Conservation (phyloP, 1,140 invertebrate genomes). For the Zaprionus africanus region DNA sequence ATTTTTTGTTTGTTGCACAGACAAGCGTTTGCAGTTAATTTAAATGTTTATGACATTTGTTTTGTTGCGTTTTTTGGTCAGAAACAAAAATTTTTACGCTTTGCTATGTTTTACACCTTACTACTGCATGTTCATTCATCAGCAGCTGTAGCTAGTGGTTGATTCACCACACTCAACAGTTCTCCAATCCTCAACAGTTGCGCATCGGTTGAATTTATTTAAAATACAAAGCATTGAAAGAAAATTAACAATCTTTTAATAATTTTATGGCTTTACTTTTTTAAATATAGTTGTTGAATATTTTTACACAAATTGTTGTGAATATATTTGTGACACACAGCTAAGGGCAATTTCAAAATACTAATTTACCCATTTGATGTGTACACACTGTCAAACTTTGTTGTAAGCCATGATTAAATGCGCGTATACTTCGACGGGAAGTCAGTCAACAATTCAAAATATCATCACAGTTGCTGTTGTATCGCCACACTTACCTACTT, state of each 20-base stretch:
- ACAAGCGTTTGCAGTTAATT: slow-evolving; percentile 3
- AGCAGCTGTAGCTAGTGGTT: slow-evolving; percentile 53
- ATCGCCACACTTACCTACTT: not conserved
- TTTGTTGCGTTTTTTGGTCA: slow-evolving; percentile 38
- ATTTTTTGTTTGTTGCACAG: not conserved
- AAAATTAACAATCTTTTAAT: not conserved
- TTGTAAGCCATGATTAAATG: not conserved
- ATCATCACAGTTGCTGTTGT: not conserved
- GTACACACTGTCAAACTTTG: slow-evolving; percentile 21
- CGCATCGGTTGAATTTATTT: slow-evolving; percentile 8
- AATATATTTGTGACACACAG: not conserved
- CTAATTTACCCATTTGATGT: not conserved
- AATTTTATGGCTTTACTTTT: not conserved
- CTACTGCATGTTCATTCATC: slow-evolving; percentile 73
- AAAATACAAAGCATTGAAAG: not conserved
- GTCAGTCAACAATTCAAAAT: not conserved
- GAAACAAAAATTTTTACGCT: slow-evolving; percentile 51
- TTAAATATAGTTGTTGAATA: not conserved
- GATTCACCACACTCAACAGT: slow-evolving; percentile 32
- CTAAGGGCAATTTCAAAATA: not conserved
- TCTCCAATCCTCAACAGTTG: slow-evolving; percentile 31
- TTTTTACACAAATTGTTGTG: not conserved
- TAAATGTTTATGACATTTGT: slow-evolving; percentile 32
- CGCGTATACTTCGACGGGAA: not conserved
- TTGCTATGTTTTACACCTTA: slow-evolving; percentile 68